Conservation (phyloP, 2,113 vertebrate genomes). For the Rostratula benghalensis region DNA sequence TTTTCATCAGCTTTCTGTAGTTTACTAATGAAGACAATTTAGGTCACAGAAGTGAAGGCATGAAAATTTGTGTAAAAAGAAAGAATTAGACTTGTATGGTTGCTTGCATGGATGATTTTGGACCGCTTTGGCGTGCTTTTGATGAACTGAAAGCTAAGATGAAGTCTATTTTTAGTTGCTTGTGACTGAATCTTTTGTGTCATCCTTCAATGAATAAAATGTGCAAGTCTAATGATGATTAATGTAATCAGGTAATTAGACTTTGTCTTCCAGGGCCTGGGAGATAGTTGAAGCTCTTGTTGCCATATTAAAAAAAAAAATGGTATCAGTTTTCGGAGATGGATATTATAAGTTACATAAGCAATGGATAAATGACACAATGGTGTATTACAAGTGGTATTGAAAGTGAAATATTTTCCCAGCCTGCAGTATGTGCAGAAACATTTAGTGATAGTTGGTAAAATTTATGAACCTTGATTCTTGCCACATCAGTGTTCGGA, state of each 20-base stretch:
- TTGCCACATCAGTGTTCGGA: neutral
- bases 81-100: neutral
- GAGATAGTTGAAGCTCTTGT: neutral
- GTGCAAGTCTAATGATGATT: neutral
- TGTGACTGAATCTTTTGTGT: neutral
- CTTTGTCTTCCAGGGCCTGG: neutral
- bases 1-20: neutral
- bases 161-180: neutral
- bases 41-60: neutral
- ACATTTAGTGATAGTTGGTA: neutral
- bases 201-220: neutral
- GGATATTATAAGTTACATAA: neutral
- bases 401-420: neutral
- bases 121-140: neutral
- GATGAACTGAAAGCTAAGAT: neutral
- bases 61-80: neutral
- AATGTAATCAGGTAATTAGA: neutral
- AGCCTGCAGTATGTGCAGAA: neutral
- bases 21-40: fast-evolving
- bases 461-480: neutral
- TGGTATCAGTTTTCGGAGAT: neutral
- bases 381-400: neutral
- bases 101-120: neutral
- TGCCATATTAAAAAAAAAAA: neutral
- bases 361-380: neutral